Evolutionary conservation across 2,888 invertebrate species (phyloP).

Genomic region (Eulithis prunata): DNA sequence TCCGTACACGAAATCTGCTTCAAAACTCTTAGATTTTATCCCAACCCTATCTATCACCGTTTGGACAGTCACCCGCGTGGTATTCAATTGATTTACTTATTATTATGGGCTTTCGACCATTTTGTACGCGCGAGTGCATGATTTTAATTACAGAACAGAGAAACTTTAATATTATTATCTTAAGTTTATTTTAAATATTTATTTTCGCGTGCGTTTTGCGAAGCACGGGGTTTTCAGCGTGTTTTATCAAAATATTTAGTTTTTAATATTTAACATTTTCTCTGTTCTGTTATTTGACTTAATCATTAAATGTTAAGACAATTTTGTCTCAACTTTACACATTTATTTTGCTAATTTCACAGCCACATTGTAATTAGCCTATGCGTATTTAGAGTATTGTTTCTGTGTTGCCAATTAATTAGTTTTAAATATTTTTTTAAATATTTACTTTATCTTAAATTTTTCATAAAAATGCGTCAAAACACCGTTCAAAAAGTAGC

Average conservation of each 20-base stretch:
- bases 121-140: conserved; percentile 74
- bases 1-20: conserved; percentile 53
- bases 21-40: conserved; percentile 64
- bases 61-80: conserved; percentile 68
- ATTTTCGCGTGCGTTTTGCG: conserved; percentile 12
- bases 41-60: conserved; percentile 55
- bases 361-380: conserved; percentile 85
- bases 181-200: not conserved
- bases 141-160: conserved; percentile 64
- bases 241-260: conserved; percentile 5
- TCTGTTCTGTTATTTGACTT: conserved; percentile 69
- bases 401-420: conserved; percentile 83
- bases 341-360: conserved; percentile 83
- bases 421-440: conserved; percentile 55
- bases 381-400: conserved; percentile 83
- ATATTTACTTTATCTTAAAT: conserved; percentile 56
- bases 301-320: conserved; percentile 54
- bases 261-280: conserved; percentile 34
- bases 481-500: conserved; percentile 83
- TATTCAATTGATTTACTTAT: conserved; percentile 79
- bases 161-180: conserved; percentile 32
- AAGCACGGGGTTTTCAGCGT: conserved; percentile 17
- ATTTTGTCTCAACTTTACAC: conserved; percentile 35
- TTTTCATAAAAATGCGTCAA: conserved; percentile 81
- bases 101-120: conserved; percentile 76